Base-by-base conservation (phyloP, 2,797 vertebrate species). In the Bradypodion ventrale region DNA sequence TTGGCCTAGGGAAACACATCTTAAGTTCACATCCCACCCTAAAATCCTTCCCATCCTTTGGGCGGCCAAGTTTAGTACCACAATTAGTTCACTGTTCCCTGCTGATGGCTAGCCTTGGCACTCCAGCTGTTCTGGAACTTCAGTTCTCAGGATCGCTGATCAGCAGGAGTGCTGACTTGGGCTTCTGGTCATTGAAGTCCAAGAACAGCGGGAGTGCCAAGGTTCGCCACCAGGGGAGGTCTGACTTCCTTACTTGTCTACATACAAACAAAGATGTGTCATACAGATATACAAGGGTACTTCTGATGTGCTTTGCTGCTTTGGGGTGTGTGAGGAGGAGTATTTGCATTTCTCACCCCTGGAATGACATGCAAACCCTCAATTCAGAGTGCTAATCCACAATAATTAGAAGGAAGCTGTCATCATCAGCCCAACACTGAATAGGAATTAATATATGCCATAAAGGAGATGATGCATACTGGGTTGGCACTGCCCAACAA, bases 401-500 rank as follows among this genome's bases (percentile, higher is more conserved):
- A 86, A 69, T 88, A 94, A 93, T 91, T 89, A 87, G 92, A 90
- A 29, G 1, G 70, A 74, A 73, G 83, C 81, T 84, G 83, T 84
- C 90, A 32, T 92, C 32, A 62, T 62, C 35, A 27, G 85, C 52
- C 80, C 91, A 78, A 88, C 76, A 75, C 85, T 60, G 87, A n/a
- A 42, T 2, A 79, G 91, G 88, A 91, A 86, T 88, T 89, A 93
- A 87, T 89, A 82, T 77, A 56, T 85, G 74, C 77, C 86, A 70
- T 85, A 88, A 88, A 92, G 91, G 89, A 90, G 83, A 89, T 89
- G 84, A 89, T 92, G 90, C 91, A n/a, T 83, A 49, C 75, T 29
- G 83, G 77, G 72, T 78, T 80, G 88, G 68, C 72, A 80, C 82
- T 94, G n/a, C 90, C 77, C 81, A 81, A 83, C 87, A 85, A 83